Evolutionary conservation across 2,113 vertebrate species (phyloP).

Genomic region (Colossoma macropomum): DNA sequence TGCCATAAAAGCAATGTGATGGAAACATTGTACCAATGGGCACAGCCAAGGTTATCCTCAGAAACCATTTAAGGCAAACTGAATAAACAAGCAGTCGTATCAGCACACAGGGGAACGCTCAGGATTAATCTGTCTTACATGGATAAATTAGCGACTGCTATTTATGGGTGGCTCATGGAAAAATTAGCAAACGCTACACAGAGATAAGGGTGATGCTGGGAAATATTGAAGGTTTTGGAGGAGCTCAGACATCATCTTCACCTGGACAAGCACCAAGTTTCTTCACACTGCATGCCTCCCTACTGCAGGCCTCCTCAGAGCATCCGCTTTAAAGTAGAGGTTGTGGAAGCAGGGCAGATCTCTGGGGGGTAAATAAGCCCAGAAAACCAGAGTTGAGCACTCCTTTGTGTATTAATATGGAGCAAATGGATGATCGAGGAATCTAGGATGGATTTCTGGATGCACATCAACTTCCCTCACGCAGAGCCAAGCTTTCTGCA

Average conservation of each 20-base stretch:
- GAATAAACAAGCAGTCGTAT: constrained; percentile 42
- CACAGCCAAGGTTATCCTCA: constrained; percentile 66
- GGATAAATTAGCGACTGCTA: constrained; percentile 60
- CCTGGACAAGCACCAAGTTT: constrained; percentile 30
- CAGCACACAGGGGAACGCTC: constrained; percentile 62
- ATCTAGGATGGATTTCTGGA: not conserved
- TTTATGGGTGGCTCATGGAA: constrained; percentile 66
- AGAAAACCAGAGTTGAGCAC: not conserved
- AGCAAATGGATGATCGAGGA: not conserved
- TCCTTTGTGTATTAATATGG: not conserved
- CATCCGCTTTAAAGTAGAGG: not conserved
- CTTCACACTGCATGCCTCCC: not conserved
- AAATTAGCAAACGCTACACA: constrained; percentile 1
- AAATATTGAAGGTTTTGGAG: not conserved
- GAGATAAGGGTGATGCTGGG: not conserved
- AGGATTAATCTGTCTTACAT: constrained; percentile 45
- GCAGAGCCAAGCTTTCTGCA: not conserved
- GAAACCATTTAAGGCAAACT: constrained; percentile 67
- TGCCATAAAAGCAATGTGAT: constrained; percentile 61
- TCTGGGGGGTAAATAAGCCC: not conserved
- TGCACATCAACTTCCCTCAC: constrained; percentile 25
- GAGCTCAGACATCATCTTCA: constrained; percentile 5
- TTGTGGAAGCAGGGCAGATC: constrained; percentile 3
- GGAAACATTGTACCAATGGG: constrained; percentile 70
- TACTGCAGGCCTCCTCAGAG: not conserved